phyloP scores from a whole-genome alignment of 1,140 invertebrate genomes.

The Plectrocnemia conspersa region DNA sequence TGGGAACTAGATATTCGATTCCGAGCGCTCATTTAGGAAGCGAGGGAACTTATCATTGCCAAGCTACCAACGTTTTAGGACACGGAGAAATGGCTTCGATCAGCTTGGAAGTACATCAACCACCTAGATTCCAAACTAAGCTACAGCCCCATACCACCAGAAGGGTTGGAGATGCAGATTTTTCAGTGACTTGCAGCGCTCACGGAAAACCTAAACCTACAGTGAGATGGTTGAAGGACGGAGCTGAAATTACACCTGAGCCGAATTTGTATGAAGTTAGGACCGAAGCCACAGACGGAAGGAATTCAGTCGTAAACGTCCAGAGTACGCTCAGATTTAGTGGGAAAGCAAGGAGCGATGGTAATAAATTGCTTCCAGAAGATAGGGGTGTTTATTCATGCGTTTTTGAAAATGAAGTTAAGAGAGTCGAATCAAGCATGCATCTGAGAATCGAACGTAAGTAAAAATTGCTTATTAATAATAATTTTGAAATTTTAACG shows the following conservation, averaged over 20 bases:
- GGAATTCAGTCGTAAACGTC: conserved; percentile 73
- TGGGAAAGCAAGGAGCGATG: conserved; percentile 67
- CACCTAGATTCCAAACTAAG: conserved; percentile 75
- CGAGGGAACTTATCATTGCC: conserved; percentile 85
- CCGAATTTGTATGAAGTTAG: conserved; percentile 73
- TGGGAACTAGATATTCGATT: conserved; percentile 81
- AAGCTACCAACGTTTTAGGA: conserved; percentile 83
- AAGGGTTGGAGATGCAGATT: conserved; percentile 74
- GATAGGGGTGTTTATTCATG: conserved; percentile 86
- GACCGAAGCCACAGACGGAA: conserved; percentile 68
- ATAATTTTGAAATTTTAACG: too few species aligned
- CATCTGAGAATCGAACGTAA: conserved; percentile 84
- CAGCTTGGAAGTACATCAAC: conserved; percentile 78
- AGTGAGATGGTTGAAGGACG: conserved; percentile 84
- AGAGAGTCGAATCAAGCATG: conserved; percentile 79
- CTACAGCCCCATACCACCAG: conserved; percentile 77
- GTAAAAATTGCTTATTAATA: too few species aligned
- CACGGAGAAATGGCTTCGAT: conserved; percentile 77
- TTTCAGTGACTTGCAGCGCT: conserved; percentile 75
- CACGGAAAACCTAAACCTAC: conserved; percentile 81
- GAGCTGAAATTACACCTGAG: conserved; percentile 68
- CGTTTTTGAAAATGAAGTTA: conserved; percentile 84
- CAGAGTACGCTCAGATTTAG: conserved; percentile 77
- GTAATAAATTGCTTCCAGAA: conserved; percentile 71
- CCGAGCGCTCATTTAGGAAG: conserved; percentile 73